Percentiles rank a stretch among this genome's conserved stretches.
phyloP scores from a whole-genome alignment of 35 echinoderm and acorn worm genomes.

The Ophiothrix spiculata region DNA sequence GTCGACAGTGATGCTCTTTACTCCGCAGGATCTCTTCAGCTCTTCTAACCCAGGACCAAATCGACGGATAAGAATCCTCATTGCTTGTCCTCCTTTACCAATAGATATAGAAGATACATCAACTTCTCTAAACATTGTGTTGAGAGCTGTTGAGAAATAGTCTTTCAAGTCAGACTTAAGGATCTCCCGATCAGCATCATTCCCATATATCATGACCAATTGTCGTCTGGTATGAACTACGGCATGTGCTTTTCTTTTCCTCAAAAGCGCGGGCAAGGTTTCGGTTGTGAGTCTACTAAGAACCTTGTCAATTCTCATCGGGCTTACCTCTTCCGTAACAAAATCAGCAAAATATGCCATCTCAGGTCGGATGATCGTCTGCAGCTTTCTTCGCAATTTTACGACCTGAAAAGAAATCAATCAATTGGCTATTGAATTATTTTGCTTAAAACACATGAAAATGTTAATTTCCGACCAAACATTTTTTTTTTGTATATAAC shows the following conservation, averaged over 20 bases:
- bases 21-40: not conserved
- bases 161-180: not conserved
- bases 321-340: not conserved
- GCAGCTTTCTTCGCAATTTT: not conserved
- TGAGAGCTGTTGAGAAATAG: not conserved
- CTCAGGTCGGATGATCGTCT: not conserved
- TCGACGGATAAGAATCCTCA: not conserved
- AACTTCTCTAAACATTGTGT: slow-evolving; percentile 18
- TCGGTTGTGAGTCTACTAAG: not conserved
- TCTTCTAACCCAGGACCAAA: slow-evolving; percentile 33
- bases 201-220: slow-evolving; percentile 5
- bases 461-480: no score
- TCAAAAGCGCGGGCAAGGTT: not conserved
- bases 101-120: not conserved
- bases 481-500: no score
- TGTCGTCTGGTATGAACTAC: not conserved
- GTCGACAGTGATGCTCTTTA: not conserved
- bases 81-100: slow-evolving; percentile 26
- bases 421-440: not conserved
- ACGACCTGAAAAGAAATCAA: not conserved
- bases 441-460: no score
- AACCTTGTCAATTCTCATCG: not conserved
- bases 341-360: not conserved
- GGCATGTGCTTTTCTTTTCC: not conserved
- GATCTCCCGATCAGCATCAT: not conserved